These are phyloP conservation scores for Araneus ventricosus DNA, from an alignment of 1,140 invertebrate species.

Conservation along the genomic window DNA sequence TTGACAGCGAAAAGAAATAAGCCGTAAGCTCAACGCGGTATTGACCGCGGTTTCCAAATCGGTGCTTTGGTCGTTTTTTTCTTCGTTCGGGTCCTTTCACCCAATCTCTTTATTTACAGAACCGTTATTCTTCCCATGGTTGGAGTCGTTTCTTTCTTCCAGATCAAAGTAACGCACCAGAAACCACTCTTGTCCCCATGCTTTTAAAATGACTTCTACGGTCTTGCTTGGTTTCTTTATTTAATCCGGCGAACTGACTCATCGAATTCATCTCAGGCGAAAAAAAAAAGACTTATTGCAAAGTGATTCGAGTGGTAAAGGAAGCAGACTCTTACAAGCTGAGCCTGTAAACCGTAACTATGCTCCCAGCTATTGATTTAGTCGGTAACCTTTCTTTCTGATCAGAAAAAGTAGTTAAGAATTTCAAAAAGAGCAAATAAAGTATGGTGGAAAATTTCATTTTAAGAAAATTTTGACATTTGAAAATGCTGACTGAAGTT, in stretches of 20 bases:
- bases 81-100: slow-evolving; percentile 16
- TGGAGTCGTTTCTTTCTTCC: slow-evolving; percentile 7
- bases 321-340: background rate
- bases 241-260: slow-evolving; percentile 16
- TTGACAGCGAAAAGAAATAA: slow-evolving; percentile 26
- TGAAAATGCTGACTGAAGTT: too few species aligned
- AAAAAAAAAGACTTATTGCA: background rate
- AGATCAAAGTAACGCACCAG: slow-evolving; percentile 27
- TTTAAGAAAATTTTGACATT: too few species aligned
- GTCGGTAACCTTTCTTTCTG: too few species aligned
- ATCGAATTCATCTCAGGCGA: slow-evolving; percentile 16
- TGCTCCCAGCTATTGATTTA: background rate
- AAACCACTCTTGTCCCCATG: slow-evolving; percentile 12
- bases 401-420: too few species aligned
- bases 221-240: slow-evolving; percentile 8
- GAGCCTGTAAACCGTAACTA: background rate
- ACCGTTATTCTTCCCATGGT: background rate
- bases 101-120: slow-evolving; percentile 45
- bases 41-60: slow-evolving; percentile 50
- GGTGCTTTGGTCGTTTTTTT: slow-evolving; percentile 31
- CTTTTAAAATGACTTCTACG: slow-evolving; percentile 31
- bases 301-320: background rate
- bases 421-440: too few species aligned
- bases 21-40: slow-evolving; percentile 20
- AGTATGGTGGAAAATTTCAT: too few species aligned